Evolutionary conservation across 2,113 vertebrate genomes (phyloP).

Genomic region (Bubo bubo): DNA sequence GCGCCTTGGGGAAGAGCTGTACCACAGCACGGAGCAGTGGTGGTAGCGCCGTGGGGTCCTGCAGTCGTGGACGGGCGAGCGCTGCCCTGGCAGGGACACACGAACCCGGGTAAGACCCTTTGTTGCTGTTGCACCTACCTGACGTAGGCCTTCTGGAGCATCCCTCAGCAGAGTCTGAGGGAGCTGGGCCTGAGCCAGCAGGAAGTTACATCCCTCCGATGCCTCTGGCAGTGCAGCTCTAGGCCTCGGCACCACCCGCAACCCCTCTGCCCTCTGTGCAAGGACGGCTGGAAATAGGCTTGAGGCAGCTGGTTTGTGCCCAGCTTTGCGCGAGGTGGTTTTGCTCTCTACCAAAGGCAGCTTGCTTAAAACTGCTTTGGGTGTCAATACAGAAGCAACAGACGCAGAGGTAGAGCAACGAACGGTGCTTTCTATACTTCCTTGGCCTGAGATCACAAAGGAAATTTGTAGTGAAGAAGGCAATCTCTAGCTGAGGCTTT

Average conservation of each 20-base stretch:
- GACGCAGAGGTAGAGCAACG: background rate
- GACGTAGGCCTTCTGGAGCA: rapidly evolving
- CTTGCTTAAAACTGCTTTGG: background rate
- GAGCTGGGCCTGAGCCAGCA: background rate
- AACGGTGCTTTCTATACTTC: too few relatives aligned
- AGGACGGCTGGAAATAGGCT: background rate
- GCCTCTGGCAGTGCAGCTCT: background rate
- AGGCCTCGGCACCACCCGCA: background rate
- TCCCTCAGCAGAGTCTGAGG: rapidly evolving
- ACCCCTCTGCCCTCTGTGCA: background rate
- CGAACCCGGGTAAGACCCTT: background rate
- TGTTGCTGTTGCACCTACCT: rapidly evolving
- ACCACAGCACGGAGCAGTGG: background rate
- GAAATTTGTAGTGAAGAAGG: background rate
- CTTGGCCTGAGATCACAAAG: background rate
- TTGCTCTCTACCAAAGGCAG: background rate
- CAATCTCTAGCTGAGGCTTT: background rate
- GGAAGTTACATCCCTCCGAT: rapidly evolving
- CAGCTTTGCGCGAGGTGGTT: background rate
- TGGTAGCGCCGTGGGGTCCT: rapidly evolving
- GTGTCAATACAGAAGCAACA: background rate
- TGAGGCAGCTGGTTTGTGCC: background rate
- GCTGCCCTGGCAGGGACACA: too few relatives aligned
- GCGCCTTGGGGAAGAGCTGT: rapidly evolving
- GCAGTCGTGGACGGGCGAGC: rapidly evolving